A percentile compares a stretch with the other conserved stretches of the same genome.
These are phyloP conservation scores for Apamea epomidion DNA, from an alignment of 2,888 invertebrate genomes.

Conservation along the genomic window DNA sequence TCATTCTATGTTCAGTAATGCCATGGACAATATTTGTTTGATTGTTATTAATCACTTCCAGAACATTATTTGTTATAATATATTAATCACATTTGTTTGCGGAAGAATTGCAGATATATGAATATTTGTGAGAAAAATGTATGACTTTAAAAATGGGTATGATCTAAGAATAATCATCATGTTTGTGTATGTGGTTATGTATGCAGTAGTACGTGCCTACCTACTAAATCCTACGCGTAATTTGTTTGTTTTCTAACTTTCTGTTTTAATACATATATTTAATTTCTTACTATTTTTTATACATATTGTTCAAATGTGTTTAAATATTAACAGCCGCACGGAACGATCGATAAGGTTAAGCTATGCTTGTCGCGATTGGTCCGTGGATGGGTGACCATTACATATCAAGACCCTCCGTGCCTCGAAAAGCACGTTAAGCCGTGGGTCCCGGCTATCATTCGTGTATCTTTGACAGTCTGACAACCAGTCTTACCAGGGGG, in stretches of 20 bases:
- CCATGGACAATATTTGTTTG: slow-evolving; percentile 38
- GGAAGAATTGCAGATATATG: background rate
- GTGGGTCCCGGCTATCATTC: too few relatives aligned
- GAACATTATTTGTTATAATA: background rate
- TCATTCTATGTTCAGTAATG: slow-evolving; percentile 30
- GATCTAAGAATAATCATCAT: background rate
- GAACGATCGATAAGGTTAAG: too few relatives aligned
- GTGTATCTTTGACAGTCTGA: too few relatives aligned
- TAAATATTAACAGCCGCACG: too few relatives aligned
- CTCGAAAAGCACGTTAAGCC: too few relatives aligned
- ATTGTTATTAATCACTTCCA: slow-evolving; percentile 2
- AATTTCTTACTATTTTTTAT: background rate
- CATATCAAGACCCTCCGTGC: too few relatives aligned
- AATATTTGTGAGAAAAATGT: too few relatives aligned
- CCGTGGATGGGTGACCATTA: too few relatives aligned
- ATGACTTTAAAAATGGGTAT: background rate
- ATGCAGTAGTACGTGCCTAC: too few relatives aligned
- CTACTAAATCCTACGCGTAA: background rate
- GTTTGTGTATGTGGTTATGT: background rate
- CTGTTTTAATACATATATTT: background rate
- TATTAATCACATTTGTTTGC: background rate
- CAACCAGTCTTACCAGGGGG: too few relatives aligned
- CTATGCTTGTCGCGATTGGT: too few relatives aligned
- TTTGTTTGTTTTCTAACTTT: background rate
- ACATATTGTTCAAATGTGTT: background rate